A percentile compares a stretch with the other conserved stretches of the same genome.
Conservation (phyloP, 53 echinoderm and acorn worm species). For the Crossaster papposus region DNA sequence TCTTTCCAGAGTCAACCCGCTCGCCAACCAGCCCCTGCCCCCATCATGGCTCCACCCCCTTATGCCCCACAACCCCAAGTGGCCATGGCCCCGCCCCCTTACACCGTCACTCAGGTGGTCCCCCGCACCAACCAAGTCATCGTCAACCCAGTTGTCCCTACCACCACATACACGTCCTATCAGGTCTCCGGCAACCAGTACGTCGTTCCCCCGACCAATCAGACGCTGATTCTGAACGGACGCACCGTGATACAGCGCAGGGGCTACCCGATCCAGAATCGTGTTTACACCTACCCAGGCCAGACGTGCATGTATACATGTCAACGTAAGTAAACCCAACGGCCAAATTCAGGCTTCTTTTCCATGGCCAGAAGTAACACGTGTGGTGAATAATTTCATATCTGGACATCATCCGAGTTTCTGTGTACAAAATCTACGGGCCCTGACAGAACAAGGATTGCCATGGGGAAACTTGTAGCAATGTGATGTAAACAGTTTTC, state of each 20-base stretch:
- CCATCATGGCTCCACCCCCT: slow-evolving; percentile 11
- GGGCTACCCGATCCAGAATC: slow-evolving; percentile 74
- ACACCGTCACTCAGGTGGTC: slow-evolving; percentile 27
- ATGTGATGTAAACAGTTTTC: no score
- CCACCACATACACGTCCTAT: slow-evolving; percentile 44
- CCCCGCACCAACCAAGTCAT: slow-evolving; percentile 33
- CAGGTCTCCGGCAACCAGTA: slow-evolving; percentile 29
- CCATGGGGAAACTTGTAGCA: no score
- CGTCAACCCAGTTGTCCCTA: not conserved
- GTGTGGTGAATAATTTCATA: no score
- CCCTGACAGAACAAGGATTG: no score
- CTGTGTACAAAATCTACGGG: no score
- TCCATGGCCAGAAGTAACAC: no score
- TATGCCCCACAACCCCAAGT: slow-evolving; percentile 11
- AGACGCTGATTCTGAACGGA: slow-evolving; percentile 23
- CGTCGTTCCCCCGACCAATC: slow-evolving; percentile 46
- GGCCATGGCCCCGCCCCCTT: slow-evolving; percentile 32
- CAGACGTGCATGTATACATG: slow-evolving; percentile 48
- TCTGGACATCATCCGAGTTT: no score
- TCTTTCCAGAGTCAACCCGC: not conserved
- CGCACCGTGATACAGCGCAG: not conserved
- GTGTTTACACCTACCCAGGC: slow-evolving; percentile 76
- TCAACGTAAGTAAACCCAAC: slow-evolving; percentile 8
- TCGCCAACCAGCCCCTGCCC: slow-evolving; percentile 2
- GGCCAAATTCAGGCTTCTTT: not conserved